Evolutionary conservation across 2,797 vertebrate species (phyloP).

Genomic region (Molossus alvarezi): DNA sequence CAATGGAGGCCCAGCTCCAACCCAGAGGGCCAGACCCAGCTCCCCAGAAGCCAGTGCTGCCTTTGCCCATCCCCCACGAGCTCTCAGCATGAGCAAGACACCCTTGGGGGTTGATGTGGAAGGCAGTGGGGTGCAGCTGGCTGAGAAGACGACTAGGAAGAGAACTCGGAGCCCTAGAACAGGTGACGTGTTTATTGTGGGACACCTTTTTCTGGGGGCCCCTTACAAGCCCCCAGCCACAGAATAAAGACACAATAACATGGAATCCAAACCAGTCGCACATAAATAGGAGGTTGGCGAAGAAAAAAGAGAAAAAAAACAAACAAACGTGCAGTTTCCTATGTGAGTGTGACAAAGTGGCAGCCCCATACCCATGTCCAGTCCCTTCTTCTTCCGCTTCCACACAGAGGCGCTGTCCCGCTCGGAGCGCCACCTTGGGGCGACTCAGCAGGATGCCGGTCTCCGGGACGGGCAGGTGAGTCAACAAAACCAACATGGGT

Average conservation of each 20-base stretch:
- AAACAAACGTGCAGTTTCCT: conserved; percentile 2
- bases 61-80: too few species aligned
- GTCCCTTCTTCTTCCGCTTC: not conserved
- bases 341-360: not conserved
- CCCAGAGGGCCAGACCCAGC: not conserved
- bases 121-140: too few species aligned
- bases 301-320: not conserved
- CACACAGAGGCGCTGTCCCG: not conserved
- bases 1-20: not conserved
- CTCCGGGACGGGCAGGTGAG: not conserved
- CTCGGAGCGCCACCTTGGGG: not conserved
- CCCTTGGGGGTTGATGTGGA: not conserved
- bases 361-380: accelerated
- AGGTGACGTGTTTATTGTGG: conserved; percentile 79
- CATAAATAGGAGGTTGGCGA: conserved; percentile 74
- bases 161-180: not conserved
- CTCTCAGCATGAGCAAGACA: not conserved
- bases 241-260: conserved; percentile 43
- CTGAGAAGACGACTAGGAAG: not conserved
- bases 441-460: accelerated
- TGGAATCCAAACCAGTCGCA: conserved; percentile 46
- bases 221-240: not conserved
- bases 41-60: not conserved
- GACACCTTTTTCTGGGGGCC: not conserved
- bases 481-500: not conserved